Conservation (phyloP, 2,113 vertebrate species). For the Pipra filicauda region DNA sequence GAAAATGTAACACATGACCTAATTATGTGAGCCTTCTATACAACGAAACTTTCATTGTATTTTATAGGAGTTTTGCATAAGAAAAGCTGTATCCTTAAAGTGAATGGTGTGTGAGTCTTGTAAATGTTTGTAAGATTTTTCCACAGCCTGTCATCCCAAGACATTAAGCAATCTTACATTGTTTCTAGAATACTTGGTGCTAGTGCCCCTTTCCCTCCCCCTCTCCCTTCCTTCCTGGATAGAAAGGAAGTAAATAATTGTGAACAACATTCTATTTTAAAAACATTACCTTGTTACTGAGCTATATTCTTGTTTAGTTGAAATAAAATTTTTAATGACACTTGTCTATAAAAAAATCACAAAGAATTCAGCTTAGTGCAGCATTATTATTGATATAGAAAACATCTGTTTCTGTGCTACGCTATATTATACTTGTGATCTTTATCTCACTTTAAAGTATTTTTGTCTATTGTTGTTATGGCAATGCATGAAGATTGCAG, state of each 20-base stretch:
- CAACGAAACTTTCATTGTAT: neutral
- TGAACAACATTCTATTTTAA: neutral
- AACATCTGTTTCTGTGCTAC: neutral
- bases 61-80: neutral
- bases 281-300: neutral
- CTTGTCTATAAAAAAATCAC: neutral
- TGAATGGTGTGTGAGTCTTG: neutral
- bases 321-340: neutral
- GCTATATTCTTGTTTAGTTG: neutral
- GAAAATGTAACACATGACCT: neutral
- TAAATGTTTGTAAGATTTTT: neutral
- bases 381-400: neutral
- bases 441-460: conserved; percentile 4
- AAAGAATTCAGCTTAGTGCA: neutral
- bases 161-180: neutral
- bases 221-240: neutral
- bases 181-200: neutral
- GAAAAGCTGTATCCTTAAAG: neutral
- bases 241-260: neutral
- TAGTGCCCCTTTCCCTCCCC: neutral
- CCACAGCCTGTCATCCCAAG: neutral
- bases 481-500: neutral
- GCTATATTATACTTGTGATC: neutral
- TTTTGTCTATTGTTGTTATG: neutral
- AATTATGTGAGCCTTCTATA: neutral